Evolutionary conservation across 2,888 invertebrate genomes (phyloP).

Genomic region (Melanargia galathea): DNA sequence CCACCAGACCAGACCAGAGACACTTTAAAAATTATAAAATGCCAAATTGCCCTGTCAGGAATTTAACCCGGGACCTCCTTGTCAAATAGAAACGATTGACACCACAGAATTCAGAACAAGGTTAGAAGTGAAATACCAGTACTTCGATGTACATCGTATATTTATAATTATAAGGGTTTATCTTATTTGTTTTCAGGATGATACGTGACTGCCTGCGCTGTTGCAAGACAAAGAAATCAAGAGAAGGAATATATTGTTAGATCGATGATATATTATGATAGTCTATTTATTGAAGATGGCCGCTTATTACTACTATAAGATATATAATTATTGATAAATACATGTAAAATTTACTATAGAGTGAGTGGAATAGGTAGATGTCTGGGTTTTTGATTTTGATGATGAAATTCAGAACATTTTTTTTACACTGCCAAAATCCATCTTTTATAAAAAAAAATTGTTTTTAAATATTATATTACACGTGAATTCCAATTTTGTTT

Average conservation of each 20-base stretch:
- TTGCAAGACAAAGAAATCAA: slow-evolving; percentile 26
- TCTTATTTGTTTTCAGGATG: slow-evolving; percentile 34
- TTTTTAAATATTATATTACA: too few species aligned
- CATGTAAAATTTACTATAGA: background rate
- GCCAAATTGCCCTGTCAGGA: too few species aligned
- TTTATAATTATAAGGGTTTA: background rate
- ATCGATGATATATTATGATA: slow-evolving; percentile 20
- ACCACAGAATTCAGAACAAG: too few species aligned
- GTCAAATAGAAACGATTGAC: too few species aligned
- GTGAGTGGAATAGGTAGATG: background rate
- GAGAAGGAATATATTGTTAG: slow-evolving; percentile 33
- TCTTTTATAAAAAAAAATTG: too few species aligned
- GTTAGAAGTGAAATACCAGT: too few species aligned
- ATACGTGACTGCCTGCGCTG: slow-evolving; percentile 21
- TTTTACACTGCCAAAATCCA: background rate
- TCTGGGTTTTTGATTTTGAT: background rate
- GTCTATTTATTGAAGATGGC: slow-evolving; percentile 33
- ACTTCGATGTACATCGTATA: too few species aligned
- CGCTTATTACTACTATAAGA: slow-evolving; percentile 40
- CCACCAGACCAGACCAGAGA: too few species aligned
- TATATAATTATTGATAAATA: slow-evolving; percentile 34
- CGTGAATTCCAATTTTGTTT: too few species aligned
- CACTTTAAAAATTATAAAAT: too few species aligned
- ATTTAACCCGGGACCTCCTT: too few species aligned
- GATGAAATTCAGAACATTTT: background rate